Base-by-base conservation (phyloP, 2,888 invertebrate species). In the Conistra vaccinii region DNA sequence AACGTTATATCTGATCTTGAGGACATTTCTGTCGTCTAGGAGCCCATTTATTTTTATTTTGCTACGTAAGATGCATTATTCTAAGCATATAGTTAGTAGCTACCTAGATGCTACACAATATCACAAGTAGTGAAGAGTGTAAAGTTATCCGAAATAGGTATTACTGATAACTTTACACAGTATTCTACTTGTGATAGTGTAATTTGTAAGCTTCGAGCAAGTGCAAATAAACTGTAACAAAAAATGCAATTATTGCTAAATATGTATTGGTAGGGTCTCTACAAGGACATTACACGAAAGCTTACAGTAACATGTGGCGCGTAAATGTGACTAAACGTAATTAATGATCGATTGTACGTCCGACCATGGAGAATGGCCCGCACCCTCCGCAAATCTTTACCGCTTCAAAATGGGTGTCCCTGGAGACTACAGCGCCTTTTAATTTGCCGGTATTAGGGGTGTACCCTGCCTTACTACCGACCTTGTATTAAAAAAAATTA, bases 371-470 rank as follows among this genome's bases (percentile, higher is more conserved):
- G 92, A 93, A 92, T 91, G 87, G 90, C 81, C 78, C 85, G 90
- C 90, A 93, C 94, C 95, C 95, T 94, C 91, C 90, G 93, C 93
- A 93, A 95, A 95, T 95, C 95, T 94, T 94, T 94, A 90, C 92
- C 91, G 90, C 90, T 90, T 90, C 93, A 91, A 93, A 95, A 95
- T 93, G 91, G 91, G 87, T 91, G 90, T 93, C 95, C 93, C 93
- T 82, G 78, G 94, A 93, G 95, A 92, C 85, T 87, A 88, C 91
- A 93, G 93, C 89, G 95, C 94, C 95, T 96, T 96, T 96, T 96
- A 96, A 96, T 96, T 96, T 96, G 95, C 95, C 91, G 95, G 92
- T 91, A 94, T 95, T 94, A 93, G 93, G 95, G 96, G 93, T 93
- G 93, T 90, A 86, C 90, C 87, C 89, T 80, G 82, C 85, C 83